Evolutionary conservation across 2,797 vertebrate species (phyloP), one percentile per base, ranked within the genome.

Genomic region (Sitta carolinensis): DNA sequence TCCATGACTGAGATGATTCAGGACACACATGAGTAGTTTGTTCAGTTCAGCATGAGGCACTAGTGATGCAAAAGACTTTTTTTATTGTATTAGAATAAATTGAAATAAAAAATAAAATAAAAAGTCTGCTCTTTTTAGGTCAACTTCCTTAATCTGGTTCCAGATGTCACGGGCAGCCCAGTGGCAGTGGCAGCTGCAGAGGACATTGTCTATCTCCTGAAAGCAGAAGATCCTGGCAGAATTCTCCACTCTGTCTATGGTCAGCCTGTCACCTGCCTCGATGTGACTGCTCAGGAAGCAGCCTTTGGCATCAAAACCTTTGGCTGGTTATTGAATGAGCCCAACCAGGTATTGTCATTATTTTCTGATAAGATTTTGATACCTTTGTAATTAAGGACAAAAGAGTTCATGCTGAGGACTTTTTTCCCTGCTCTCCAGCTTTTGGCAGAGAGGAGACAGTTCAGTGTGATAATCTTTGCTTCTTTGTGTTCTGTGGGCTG

Each of bases 231-330:
- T 51, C 96, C 98, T 17, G 97, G 97, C 23, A 97, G 84, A 55
- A 89, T 97, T 5, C 98, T 99, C 4, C 99, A 99, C 95, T 98
- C 97, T 0, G 98, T 99, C 68, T 99, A 99, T 1, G 98, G 98
- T 22, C 99, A 99, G 61, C 99, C 99, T 0, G 97, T 99, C 50
- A 99, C 99, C 0, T 99, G 99, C 83, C 97, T 99, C 9, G 99
- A 99, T 7, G 98, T 98, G 64, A 98, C 98, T 3, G 90, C 97
- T 88, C 96, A n/a, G 4, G 97, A 98, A 9, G 98, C 98, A 10
- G 99, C 98, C 18, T 97, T 99, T 66, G 99, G 99, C 11, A 97
- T 99, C 90, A 99, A 98, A 98, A 98, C 98, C 92, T 96, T 98
- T 9, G 98, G 98, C 92, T 99, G 99, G 99, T 96, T 98, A 52